These are phyloP conservation scores for Polydrusus pterygomalis DNA, from an alignment of 2,888 invertebrate species.

Conservation along the genomic window DNA sequence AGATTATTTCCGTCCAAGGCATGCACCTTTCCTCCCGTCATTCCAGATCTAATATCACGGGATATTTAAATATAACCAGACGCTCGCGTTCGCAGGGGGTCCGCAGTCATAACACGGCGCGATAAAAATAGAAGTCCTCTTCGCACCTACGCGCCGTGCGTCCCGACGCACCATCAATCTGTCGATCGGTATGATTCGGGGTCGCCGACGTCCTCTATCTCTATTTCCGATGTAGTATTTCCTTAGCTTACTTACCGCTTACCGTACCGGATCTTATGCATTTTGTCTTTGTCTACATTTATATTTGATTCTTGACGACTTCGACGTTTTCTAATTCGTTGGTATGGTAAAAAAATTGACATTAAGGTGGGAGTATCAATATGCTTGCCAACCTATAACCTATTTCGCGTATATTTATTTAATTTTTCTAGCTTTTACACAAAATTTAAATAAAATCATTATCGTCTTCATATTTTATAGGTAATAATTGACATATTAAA, in stretches of 20 bases:
- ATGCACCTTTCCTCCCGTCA: constrained; percentile 13
- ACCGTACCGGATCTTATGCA: neutral
- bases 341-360: too few species aligned
- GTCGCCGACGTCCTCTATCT: constrained; percentile 32
- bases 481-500: too few species aligned
- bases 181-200: constrained; percentile 41
- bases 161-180: constrained; percentile 57
- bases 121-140: constrained; percentile 64
- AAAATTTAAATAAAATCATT: too few species aligned
- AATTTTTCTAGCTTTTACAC: too few species aligned
- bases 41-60: constrained; percentile 37
- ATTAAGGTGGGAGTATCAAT: too few species aligned
- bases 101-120: constrained; percentile 66
- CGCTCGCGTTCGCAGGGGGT: constrained; percentile 63
- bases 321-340: too few species aligned
- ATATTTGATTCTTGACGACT: too few species aligned
- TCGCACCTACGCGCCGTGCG: constrained; percentile 55
- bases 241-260: neutral
- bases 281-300: too few species aligned
- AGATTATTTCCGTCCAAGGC: neutral
- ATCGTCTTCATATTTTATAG: too few species aligned
- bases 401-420: too few species aligned
- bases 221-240: constrained; percentile 24
- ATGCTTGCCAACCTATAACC: too few species aligned
- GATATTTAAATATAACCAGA: constrained; percentile 48